These are phyloP conservation scores for Galaxea fascicularis DNA, from an alignment of 92 coral and sea anemone species.

Conservation along the genomic window DNA sequence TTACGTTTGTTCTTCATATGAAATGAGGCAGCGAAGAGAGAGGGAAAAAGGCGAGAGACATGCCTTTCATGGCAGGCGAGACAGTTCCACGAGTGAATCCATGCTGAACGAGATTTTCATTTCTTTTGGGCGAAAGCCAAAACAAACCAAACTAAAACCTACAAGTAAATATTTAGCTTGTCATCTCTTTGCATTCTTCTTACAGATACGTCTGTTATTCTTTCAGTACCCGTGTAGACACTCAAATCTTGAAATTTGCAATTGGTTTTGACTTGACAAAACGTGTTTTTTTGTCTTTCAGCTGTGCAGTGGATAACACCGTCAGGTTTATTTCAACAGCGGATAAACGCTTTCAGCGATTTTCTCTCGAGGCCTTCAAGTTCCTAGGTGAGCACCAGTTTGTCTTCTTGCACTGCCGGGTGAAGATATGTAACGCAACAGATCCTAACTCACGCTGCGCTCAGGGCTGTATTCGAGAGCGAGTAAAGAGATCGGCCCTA, in stretches of 20 bases:
- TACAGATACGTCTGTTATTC: not conserved
- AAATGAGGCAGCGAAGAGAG: too few species aligned
- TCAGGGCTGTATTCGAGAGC: constrained; percentile 26
- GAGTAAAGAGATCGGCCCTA: not conserved
- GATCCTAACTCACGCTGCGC: constrained; percentile 49
- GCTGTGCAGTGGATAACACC: constrained; percentile 42
- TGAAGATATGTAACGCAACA: constrained; percentile 42
- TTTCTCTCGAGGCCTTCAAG: constrained; percentile 29
- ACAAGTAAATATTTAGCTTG: too few species aligned
- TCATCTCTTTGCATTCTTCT: not conserved
- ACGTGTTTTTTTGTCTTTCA: not conserved
- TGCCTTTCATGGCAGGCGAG: too few species aligned
- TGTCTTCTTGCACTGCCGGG: constrained; percentile 38
- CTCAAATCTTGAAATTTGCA: not conserved
- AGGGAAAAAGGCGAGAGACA: too few species aligned
- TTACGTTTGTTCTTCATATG: too few species aligned
- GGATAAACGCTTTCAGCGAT: constrained; percentile 15
- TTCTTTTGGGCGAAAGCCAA: not conserved
- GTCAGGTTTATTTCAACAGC: not conserved
- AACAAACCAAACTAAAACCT: not conserved
- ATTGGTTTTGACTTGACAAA: not conserved
- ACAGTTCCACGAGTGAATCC: too few species aligned
- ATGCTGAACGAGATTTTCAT: too few species aligned
- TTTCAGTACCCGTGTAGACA: not conserved
- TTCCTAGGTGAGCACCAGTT: constrained; percentile 46